Evolutionary conservation across 2,888 invertebrate genomes (phyloP).

Genomic region (Hyposoter dolosus): DNA sequence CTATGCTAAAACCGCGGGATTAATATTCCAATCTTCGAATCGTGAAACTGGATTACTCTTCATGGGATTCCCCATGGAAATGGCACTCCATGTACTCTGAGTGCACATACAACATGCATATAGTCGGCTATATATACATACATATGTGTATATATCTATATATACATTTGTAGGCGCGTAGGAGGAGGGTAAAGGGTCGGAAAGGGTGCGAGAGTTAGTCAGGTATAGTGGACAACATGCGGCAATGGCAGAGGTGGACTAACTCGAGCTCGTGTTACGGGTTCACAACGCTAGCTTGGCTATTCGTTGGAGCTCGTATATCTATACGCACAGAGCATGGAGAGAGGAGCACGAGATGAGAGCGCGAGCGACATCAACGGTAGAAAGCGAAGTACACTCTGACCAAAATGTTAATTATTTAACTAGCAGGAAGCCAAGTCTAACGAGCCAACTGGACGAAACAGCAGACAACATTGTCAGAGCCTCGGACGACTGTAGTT

Average conservation of each 20-base stretch:
- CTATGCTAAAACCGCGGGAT: background rate
- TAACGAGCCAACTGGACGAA: slow-evolving; percentile 78
- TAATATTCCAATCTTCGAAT: background rate
- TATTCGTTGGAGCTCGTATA: slow-evolving; percentile 75
- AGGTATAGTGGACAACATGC: slow-evolving; percentile 79
- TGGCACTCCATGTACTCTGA: slow-evolving; percentile 2
- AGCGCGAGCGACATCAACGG: slow-evolving; percentile 61
- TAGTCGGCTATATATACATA: slow-evolving; percentile 12
- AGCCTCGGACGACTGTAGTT: slow-evolving; percentile 36
- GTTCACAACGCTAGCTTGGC: slow-evolving; percentile 71
- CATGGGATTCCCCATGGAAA: slow-evolving; percentile 12
- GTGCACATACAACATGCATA: slow-evolving; percentile 4
- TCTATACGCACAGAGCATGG: slow-evolving; percentile 70
- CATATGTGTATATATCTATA: slow-evolving; percentile 8
- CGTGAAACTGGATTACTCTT: background rate
- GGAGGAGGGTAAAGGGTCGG: slow-evolving; percentile 54
- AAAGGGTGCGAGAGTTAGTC: slow-evolving; percentile 66
- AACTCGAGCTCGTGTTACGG: slow-evolving; percentile 82
- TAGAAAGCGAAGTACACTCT: slow-evolving; percentile 74
- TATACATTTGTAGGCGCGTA: background rate
- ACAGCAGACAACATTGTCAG: slow-evolving; percentile 39
- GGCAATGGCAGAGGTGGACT: slow-evolving; percentile 74
- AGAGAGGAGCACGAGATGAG: slow-evolving; percentile 66
- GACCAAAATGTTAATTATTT: slow-evolving; percentile 83
- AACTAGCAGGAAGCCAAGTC: slow-evolving; percentile 79